Conservation (phyloP, 2,797 vertebrate genomes). For the Danio tinwini region DNA sequence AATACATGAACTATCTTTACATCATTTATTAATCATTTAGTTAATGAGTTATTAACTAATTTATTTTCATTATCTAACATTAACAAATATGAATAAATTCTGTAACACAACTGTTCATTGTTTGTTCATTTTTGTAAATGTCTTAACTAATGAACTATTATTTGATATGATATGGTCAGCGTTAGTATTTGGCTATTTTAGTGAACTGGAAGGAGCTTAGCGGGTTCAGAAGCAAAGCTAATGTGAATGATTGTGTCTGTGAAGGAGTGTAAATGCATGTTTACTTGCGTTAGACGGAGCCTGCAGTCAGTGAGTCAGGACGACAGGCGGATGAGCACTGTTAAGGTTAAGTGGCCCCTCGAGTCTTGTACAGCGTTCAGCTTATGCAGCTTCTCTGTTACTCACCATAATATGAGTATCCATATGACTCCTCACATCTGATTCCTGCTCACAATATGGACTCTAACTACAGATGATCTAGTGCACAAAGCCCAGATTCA, state of each 20-base stretch:
- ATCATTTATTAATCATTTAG: no score
- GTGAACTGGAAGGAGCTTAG: not conserved
- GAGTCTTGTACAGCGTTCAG: not conserved
- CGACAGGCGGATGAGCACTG: constrained; percentile 32
- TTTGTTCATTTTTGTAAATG: no score
- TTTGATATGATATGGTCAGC: no score
- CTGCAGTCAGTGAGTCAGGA: constrained; percentile 46
- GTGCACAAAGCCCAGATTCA: not conserved
- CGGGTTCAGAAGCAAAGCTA: not conserved
- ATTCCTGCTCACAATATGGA: not conserved
- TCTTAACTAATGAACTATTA: no score
- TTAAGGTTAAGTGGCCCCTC: constrained; percentile 45
- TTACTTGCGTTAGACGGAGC: constrained; percentile 1
- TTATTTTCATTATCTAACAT: no score
- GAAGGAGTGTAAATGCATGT: constrained; percentile 20
- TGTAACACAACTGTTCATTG: no score
- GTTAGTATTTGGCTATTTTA: not conserved
- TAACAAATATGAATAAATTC: no score
- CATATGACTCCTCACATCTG: constrained; percentile 26
- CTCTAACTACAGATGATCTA: not conserved
- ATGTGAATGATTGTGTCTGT: not conserved
- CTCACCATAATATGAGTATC: constrained; percentile 28
- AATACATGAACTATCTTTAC: no score
- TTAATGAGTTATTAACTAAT: no score
- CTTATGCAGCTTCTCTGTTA: constrained; percentile 3